Conservation (phyloP, 1,140 invertebrate species). For the Pomacea maculata region DNA sequence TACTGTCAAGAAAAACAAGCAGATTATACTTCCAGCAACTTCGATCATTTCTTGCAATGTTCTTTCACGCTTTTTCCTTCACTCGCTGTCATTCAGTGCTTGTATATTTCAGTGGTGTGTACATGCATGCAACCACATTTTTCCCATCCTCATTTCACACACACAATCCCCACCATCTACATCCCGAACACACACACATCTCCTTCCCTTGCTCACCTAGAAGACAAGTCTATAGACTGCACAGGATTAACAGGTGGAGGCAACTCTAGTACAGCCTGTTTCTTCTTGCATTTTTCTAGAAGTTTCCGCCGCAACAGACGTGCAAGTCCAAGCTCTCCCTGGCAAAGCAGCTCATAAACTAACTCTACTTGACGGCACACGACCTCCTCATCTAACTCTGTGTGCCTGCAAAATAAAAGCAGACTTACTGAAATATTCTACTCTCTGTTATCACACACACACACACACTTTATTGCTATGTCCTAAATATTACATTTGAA, state of each 20-base stretch:
- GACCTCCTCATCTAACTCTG: conserved; percentile 78
- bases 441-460: not conserved
- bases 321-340: conserved; percentile 86
- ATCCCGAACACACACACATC: no score
- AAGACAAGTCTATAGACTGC: conserved; percentile 48
- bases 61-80: no score
- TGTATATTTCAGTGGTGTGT: not conserved
- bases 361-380: conserved; percentile 79
- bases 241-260: conserved; percentile 28
- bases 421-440: not conserved
- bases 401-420: conserved; percentile 72
- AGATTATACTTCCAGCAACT: not conserved
- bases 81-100: no score
- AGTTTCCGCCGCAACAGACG: conserved; percentile 89
- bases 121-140: not conserved
- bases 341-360: conserved; percentile 86
- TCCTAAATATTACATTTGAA: not conserved
- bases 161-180: not conserved
- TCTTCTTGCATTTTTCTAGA: conserved; percentile 82
- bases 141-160: not conserved
- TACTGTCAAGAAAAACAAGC: conserved; percentile 54
- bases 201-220: conserved; percentile 30
- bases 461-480: not conserved
- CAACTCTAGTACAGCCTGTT: conserved; percentile 18
- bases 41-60: no score